Base-by-base conservation (phyloP, 2,113 vertebrate genomes). In the Isichthys henryi region DNA sequence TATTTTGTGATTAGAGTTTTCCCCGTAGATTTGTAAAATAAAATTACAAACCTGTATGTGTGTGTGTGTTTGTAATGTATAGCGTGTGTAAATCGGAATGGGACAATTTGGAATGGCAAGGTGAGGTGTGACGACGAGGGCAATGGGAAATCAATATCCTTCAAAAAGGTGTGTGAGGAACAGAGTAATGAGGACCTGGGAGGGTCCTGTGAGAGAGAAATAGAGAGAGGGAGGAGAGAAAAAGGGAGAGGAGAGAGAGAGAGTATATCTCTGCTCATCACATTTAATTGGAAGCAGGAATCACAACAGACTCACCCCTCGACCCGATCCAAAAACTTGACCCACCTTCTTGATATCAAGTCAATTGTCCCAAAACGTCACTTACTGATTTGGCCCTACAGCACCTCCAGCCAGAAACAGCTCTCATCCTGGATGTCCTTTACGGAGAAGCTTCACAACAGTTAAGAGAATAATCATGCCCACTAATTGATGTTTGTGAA, bases 71-170 rank as follows among this genome's bases (percentile, higher is more conserved):
- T 45, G 87, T 90, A 17, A 43, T 46, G 39, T 70, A 49, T 62
- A 35, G 74, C 53, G 70, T 52, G 93, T 93, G 93, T 92, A 93
- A 91, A 93, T 93, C 94, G 94, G 93, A 95, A 94, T 91, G 92
- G 94, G 92, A 93, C 92, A 92, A 94, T 91, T 92, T 91, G 90
- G 93, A 91, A 48, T 48, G 82, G 23, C 39, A 84, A 91, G 90
- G 93, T 90, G 91, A 89, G n/a, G 49, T 86, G 48, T 50, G 50
- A 86, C 52, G 49, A 86, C 53, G 93, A 91, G 88, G 89, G 85
- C 49, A 90, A 91, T 70, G 93, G 90, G 94, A 93, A 94, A 95
- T 96, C 94, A 94, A 94, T 95, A 93, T 90, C 48, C 89, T 92
- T 92, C 92, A 91, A 91, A 90, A 89, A 94, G 91, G 92, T 94